Conservation (phyloP, 1,140 invertebrate genomes). For the Pollicipes pollicipes region DNA sequence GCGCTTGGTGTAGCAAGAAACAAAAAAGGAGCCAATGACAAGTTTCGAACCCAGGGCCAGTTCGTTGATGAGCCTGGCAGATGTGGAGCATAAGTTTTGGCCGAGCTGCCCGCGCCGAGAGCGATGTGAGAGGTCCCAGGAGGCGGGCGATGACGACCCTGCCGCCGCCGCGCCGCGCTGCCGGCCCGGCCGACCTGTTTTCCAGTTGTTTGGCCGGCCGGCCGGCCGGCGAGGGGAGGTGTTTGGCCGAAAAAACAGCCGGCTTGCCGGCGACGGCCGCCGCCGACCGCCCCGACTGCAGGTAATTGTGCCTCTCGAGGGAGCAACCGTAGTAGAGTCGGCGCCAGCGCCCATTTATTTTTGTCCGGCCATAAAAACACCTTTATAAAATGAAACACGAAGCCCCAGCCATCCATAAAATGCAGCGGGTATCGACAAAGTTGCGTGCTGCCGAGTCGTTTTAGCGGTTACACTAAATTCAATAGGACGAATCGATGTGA, state of each 20-base stretch:
- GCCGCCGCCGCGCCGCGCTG: too few relatives aligned
- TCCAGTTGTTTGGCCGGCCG: not conserved
- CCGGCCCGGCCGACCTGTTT: not conserved
- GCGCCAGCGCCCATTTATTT: not conserved
- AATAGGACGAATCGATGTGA: not conserved
- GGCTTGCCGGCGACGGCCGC: too few relatives aligned
- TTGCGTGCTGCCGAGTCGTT: not conserved
- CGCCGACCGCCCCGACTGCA: not conserved
- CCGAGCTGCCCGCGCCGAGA: too few relatives aligned
- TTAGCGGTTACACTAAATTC: not conserved
- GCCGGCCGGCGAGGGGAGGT: not conserved
- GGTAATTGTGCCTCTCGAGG: not conserved
- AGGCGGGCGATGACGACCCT: too few relatives aligned
- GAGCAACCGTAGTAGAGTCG: not conserved
- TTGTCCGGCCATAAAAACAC: not conserved
- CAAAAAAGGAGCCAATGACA: too few relatives aligned
- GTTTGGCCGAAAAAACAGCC: not conserved
- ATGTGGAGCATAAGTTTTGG: too few relatives aligned
- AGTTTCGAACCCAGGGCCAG: too few relatives aligned
- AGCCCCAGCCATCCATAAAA: not conserved
- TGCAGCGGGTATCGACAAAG: not conserved
- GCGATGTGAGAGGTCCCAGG: too few relatives aligned
- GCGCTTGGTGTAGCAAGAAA: too few relatives aligned
- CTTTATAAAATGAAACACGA: slow-evolving; percentile 2
- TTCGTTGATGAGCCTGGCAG: too few relatives aligned